Base-by-base conservation (phyloP, 2,113 vertebrate genomes). In the Eurystomus gularis region DNA sequence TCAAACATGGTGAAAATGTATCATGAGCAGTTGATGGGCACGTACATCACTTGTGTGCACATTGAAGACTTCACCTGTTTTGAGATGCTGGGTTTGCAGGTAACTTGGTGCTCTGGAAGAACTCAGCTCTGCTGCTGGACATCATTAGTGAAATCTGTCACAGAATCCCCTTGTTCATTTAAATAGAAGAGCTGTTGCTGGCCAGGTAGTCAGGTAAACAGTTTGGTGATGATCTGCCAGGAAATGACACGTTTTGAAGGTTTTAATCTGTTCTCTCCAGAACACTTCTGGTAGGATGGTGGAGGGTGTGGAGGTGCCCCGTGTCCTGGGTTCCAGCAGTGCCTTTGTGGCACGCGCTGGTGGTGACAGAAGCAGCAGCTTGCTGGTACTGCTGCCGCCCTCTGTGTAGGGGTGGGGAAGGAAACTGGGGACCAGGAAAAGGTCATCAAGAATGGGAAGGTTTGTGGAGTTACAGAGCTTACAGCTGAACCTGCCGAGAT, bases 391-490 rank as follows among this genome's bases (percentile, higher is more conserved):
- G 91, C 52, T 17, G 13, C 8, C 87, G 17, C 40, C 17, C 2
- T 15, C 1, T 35, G 66, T 19, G 0, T 9, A 44, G 13, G 11
- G 26, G 17, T 7, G 37, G 61, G 55, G 24, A 31, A 33, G 29
- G 51, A n/a, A 35, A 3, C 2, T 16, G 6, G 15, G 48, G 31
- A n/a, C 7, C 10, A 8, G 42, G 7, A 7, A 31, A 65, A 68
- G 17, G n/a, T 57, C 5, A 1, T 7, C 0, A 8, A 35, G n/a
- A 23, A 17, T 13, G 28, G 16, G 16, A 3, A 25, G 73, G 25
- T 25, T 51, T 51, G 49, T 51, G 24, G 25, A 51, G 49, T 24
- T 49, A 23, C 49, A 51, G 49, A 51, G 49, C 12, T 51, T 51
- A 26, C 25, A 51, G 49, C 13, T 26, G 17, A 42, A 15, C 42